Conservation (phyloP, 2,113 vertebrate genomes). For the Gila orcuttii region DNA sequence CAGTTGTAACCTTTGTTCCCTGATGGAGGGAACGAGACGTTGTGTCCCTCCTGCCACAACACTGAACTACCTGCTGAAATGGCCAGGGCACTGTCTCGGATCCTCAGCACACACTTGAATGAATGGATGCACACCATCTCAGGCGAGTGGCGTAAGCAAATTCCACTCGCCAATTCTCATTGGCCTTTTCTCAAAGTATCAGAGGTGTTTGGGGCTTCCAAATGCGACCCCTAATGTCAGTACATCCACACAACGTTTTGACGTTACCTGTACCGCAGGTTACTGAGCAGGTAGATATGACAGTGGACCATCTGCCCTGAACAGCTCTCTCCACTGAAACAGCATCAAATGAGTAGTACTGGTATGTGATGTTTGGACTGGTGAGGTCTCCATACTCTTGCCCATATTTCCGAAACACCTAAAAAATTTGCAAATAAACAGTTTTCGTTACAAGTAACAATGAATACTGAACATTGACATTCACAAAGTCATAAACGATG, state of each 20-base stretch:
- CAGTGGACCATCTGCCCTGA: conserved; percentile 73
- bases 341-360: conserved; percentile 77
- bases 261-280: conserved; percentile 87
- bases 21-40: too few relatives aligned
- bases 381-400: conserved; percentile 84
- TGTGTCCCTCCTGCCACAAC: too few relatives aligned
- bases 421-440: background rate
- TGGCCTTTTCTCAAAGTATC: background rate
- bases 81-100: too few relatives aligned
- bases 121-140: too few relatives aligned
- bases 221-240: too few relatives aligned
- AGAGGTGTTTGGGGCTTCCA: too few relatives aligned
- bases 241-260: too few relatives aligned
- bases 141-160: too few relatives aligned
- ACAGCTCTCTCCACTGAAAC: conserved; percentile 48
- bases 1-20: too few relatives aligned
- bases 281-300: conserved; percentile 80
- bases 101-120: too few relatives aligned
- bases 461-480: background rate
- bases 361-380: conserved; percentile 86
- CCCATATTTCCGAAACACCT: conserved; percentile 90
- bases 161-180: too few relatives aligned
- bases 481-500: background rate
- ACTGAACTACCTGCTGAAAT: too few relatives aligned
- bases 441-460: background rate